Evolutionary conservation across 2,797 vertebrate species (phyloP), one percentile per base, ranked within the genome.

Genomic region (Eidolon dupreanum): DNA sequence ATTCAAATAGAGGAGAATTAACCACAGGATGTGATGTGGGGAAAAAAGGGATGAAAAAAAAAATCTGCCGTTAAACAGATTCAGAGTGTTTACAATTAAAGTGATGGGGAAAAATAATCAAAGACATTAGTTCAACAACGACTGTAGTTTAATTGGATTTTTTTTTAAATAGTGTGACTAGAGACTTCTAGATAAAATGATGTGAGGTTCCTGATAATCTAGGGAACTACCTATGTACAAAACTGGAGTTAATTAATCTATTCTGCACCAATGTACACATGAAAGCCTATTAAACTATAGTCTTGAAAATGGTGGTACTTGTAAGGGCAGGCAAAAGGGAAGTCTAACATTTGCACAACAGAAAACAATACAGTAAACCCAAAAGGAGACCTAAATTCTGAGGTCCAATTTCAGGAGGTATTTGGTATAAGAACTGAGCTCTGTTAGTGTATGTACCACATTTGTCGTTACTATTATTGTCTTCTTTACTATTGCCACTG

Each of bases 91-190:
- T 86, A 59, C 7, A 75, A 36, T 88, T 87, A 71, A 71, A 41
- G 11, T 82, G 26, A 95, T 71, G 59, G 4, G 2, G 2, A 26
- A 90, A 53, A 68, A 88, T 20, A 59, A 36, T 71, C 46, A 88
- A 83, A 15, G 7, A 74, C 70, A 4, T 71, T 89, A 94, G 31
- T 79, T 87, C 15, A 77, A 24, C 2, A 93, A 19, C 61, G 31
- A 65, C 75, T 90, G 2, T n/a, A 11, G 36, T 90, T 91, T 96
- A 95, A 94, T 90, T 92, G 71, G 49, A 86, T 92, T 93, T 8
- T 78, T 90, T 49, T 84, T 33, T 33, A 33, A 87, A 93, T 95
- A 84, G 46, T 65, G 36, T 95, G 49, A 92, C 87, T 38, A 49
- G 41, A 61, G 13, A 95, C 12, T 90, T 94, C 46, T 81, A 70